Percentiles rank a stretch among this genome's conserved stretches.
These are phyloP conservation scores for Pterostichus madidus DNA, from an alignment of 2,888 invertebrate genomes.

Conservation along the genomic window DNA sequence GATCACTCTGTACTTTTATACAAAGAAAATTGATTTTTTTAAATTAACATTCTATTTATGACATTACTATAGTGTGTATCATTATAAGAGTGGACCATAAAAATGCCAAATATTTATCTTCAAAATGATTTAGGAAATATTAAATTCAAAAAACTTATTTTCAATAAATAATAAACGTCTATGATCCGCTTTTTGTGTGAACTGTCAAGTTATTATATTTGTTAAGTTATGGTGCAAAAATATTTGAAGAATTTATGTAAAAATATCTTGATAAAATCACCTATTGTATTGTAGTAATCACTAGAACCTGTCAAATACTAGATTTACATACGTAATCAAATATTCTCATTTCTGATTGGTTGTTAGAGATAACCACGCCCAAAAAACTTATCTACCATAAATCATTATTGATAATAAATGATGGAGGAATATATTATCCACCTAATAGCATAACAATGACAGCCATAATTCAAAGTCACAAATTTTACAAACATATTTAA, in stretches of 20 bases:
- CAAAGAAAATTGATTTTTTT: too few relatives aligned
- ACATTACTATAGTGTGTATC: too few relatives aligned
- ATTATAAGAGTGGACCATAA: too few relatives aligned
- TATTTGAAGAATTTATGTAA: constrained; percentile 35
- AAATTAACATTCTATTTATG: too few relatives aligned
- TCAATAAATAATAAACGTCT: too few relatives aligned
- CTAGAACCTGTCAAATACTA: constrained; percentile 1
- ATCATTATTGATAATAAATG: constrained; percentile 39
- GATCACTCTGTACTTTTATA: too few relatives aligned
- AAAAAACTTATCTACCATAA: constrained; percentile 26
- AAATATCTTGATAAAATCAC: constrained; percentile 22
- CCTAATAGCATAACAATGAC: constrained; percentile 33
- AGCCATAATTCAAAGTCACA: constrained; percentile 29
- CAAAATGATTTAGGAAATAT: too few relatives aligned
- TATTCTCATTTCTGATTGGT: constrained; percentile 27
- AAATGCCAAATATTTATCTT: too few relatives aligned
- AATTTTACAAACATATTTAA: constrained; percentile 34
- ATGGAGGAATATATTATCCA: constrained; percentile 39
- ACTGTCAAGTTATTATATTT: not conserved
- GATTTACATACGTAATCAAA: constrained; percentile 40
- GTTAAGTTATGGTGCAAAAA: constrained; percentile 11
- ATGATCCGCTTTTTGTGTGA: too few relatives aligned
- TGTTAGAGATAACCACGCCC: constrained; percentile 15
- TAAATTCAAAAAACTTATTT: too few relatives aligned
- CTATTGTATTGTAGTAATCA: constrained; percentile 14